A percentile compares a stretch with the other conserved stretches of the same genome.
Conservation (phyloP, 2,888 invertebrate genomes). For the Diaphora mendica region DNA sequence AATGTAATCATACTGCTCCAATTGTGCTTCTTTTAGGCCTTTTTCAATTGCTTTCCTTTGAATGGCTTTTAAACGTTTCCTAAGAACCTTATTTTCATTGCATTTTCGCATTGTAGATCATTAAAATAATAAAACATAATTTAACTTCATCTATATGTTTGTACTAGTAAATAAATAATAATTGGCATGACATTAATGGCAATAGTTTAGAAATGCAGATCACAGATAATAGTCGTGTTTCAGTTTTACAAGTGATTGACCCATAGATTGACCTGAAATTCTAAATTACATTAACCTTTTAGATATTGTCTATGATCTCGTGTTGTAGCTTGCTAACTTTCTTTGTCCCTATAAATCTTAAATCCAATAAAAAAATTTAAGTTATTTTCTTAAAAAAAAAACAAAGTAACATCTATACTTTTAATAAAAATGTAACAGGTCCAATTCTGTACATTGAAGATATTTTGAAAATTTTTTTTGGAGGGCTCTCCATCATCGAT, state of each 20-base stretch:
- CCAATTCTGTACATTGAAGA: no score
- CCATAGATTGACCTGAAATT: not conserved
- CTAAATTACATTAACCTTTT: not conserved
- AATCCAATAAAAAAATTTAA: not conserved
- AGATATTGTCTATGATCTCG: slow-evolving; percentile 25
- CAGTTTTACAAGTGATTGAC: no score
- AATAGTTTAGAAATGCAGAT: slow-evolving; percentile 14
- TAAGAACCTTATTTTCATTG: slow-evolving; percentile 30
- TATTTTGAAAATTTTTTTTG: no score
- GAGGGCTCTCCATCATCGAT: no score
- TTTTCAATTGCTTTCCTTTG: slow-evolving; percentile 67
- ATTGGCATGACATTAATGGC: slow-evolving; percentile 11
- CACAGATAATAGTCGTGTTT: not conserved
- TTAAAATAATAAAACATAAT: slow-evolving; percentile 30
- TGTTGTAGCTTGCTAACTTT: slow-evolving; percentile 19
- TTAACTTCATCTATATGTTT: no score
- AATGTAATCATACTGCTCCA: slow-evolving; percentile 66
- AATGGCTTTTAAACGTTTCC: slow-evolving; percentile 53
- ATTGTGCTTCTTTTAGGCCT: slow-evolving; percentile 59
- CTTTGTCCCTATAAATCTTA: slow-evolving; percentile 8
- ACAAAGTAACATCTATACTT: no score
- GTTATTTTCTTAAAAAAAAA: not conserved
- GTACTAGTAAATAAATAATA: slow-evolving; percentile 17
- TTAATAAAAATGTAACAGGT: no score
- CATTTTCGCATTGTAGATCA: slow-evolving; percentile 43